A percentile compares a stretch with the other conserved stretches of the same genome.
Evolutionary conservation across 2,797 vertebrate species (phyloP).

Genomic region (Danio jaintianensis): DNA sequence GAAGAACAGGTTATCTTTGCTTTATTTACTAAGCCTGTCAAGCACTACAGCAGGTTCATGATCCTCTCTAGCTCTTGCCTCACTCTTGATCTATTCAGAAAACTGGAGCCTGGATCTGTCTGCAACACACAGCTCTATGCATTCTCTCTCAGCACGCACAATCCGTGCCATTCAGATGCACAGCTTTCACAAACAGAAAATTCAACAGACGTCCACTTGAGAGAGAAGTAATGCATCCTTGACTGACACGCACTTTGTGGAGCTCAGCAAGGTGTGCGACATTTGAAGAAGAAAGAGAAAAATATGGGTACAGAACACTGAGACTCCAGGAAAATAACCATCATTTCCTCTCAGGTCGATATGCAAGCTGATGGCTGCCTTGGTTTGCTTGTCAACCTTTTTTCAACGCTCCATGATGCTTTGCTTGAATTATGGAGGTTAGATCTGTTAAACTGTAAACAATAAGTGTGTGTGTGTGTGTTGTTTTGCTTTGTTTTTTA

Average conservation of each 20-base stretch:
- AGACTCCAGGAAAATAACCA: not conserved
- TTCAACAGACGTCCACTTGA: conserved; percentile 31
- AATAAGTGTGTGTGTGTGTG: no score
- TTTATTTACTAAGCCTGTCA: conserved; percentile 46
- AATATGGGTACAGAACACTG: not conserved
- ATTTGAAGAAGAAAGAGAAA: not conserved
- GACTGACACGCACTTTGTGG: conserved; percentile 35
- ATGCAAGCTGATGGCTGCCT: conserved; percentile 14
- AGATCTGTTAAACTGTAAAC: no score
- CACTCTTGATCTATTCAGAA: conserved; percentile 17
- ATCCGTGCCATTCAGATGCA: not conserved
- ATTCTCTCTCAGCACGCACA: not conserved
- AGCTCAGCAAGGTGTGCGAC: conserved; percentile 3
- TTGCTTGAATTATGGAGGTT: no score
- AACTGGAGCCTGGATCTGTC: conserved; percentile 18
- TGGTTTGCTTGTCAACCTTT: not conserved
- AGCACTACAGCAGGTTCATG: conserved; percentile 24
- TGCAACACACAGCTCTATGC: conserved; percentile 6
- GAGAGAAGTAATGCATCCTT: conserved; percentile 27
- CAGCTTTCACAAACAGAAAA: conserved; percentile 2
- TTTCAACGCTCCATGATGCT: no score
- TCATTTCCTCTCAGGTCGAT: not conserved
- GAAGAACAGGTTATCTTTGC: not conserved
- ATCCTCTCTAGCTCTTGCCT: conserved; percentile 29
- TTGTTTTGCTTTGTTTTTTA: no score